Base-by-base conservation (phyloP, 2,888 invertebrate genomes). In the Emesis castigata region DNA sequence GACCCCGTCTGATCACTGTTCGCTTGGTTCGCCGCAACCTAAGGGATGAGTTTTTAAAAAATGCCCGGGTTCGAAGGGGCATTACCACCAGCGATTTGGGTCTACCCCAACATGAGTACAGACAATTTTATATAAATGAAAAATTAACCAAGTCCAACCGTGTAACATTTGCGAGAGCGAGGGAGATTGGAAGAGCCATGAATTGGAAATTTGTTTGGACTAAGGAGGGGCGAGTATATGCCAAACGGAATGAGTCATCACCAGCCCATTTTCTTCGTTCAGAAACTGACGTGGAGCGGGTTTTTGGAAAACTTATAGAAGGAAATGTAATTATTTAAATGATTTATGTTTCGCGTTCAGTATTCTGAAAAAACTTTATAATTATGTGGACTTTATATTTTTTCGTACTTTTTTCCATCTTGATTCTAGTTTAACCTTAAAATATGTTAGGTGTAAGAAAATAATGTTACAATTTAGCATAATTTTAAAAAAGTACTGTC, bases 131-230 rank as follows among this genome's bases (percentile, higher is more conserved):
- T n/a, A 31, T 69, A 16, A 77, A 77, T 56, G 73, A 77, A 34
- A 68, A 73, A 11, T 61, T 73, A 39, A 73, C 77, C 14, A 62
- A 64, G 18, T 53, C 20, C 31, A 77, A 77, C 29, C 56, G 77
- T 3, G n/a, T 48, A 11, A 16, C 69, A 16, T 77, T 77, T 14
- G 26, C 61, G 16, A 77, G 39, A 26, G 56, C 64, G 18, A n/a
- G n/a, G n/a, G n/a, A n/a, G n/a, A n/a, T n/a, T n/a, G 72, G 44
- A 3, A 68, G 56, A 64, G 9, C 11, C 8, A 18, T 16, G 11
- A 39, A 77, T 8, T 77, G 77, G 73, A 72, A 66, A 14, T 77
- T 61, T 34, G 48, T 68, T 11, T 77, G 77, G 73, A 71, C 66
- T 3, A 39, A 44, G 22, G 71, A 75, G 8, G 66, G 75, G n/a